Base-by-base conservation (phyloP, 2,797 vertebrate species). In the Lophotriccus pileatus region DNA sequence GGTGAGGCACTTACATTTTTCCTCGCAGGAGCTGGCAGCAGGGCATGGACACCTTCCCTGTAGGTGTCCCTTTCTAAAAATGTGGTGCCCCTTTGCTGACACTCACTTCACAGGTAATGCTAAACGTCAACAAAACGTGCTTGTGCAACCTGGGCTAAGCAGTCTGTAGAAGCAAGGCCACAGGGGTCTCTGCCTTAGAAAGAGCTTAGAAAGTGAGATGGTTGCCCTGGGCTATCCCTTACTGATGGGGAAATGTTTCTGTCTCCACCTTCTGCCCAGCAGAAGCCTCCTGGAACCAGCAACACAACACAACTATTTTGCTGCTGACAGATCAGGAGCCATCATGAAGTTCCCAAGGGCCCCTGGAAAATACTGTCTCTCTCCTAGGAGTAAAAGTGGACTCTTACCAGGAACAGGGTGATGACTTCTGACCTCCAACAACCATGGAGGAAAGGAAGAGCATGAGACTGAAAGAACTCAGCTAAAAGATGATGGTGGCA, bases 221-320 rank as follows among this genome's bases (percentile, higher is more conserved):
- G 44, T 36, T 78, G 53, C 44, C 34, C 63, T 56, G 41, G 63
- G 34, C 14, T 47, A 6, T 6, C 25, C 85, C 72, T 47, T 78
- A 75, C 1, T 0, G 0, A 41, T 18, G 36, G 28, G n/a, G 25
- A 92, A 89, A 28, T 0, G 5, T 8, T 90, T 58, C 36, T 10
- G 12, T 39, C 66, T 91, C 44, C 44, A 60, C 8, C 25, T 86
- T 60, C 56, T 70, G 55, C 36, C 50, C 69, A 84, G 72, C 12
- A 78, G 81, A 84, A 90, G 23, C 7, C 6, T 11, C 21, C 36
- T 59, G 52, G 27, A 74, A 67, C 12, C 30, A 85, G 56, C 44
- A 87, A 49, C 0, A 1, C 21, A 47, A 36, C 52, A 87, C 16
- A 60, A 28, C 75, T 39, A 11, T 27, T 84, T 82, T 70, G 18